Evolutionary conservation across 2,113 vertebrate genomes (phyloP).

Genomic region (Rana temporaria): DNA sequence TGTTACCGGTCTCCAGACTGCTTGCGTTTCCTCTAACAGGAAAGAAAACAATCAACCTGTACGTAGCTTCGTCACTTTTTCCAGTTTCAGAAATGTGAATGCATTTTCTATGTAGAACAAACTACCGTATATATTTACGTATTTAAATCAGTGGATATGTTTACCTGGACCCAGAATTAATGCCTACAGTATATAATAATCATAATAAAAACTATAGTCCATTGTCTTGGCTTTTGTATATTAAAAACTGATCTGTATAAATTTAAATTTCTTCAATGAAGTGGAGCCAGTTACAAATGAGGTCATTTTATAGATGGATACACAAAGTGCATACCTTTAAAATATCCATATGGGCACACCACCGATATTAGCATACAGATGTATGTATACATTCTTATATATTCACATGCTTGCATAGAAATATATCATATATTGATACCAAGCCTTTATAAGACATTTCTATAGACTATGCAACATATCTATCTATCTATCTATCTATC

Average conservation of each 20-base stretch:
- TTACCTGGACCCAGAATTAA: no score
- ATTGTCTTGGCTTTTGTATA: conserved; percentile 2
- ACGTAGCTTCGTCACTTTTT: no score
- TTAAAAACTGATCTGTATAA: neutral
- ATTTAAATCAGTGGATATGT: no score
- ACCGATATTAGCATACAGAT: conserved; percentile 2
- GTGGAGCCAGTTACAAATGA: neutral
- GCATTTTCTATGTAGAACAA: no score
- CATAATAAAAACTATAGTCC: no score
- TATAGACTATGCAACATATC: neutral
- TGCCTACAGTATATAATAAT: no score
- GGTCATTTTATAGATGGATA: conserved; percentile 27
- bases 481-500: neutral
- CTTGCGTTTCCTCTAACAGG: no score
- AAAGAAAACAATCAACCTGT: no score
- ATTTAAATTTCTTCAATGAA: neutral
- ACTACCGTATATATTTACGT: no score
- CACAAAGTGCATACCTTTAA: neutral
- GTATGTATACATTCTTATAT: conserved; percentile 6
- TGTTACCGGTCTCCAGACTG: no score
- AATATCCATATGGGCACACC: conserved; percentile 17
- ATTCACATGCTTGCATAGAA: neutral
- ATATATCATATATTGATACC: conserved; percentile 1
- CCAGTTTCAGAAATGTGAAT: no score
- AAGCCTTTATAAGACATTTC: neutral